These are phyloP conservation scores for Genyomyrus donnyi DNA, from an alignment of 2,113 vertebrate species.

Conservation along the genomic window DNA sequence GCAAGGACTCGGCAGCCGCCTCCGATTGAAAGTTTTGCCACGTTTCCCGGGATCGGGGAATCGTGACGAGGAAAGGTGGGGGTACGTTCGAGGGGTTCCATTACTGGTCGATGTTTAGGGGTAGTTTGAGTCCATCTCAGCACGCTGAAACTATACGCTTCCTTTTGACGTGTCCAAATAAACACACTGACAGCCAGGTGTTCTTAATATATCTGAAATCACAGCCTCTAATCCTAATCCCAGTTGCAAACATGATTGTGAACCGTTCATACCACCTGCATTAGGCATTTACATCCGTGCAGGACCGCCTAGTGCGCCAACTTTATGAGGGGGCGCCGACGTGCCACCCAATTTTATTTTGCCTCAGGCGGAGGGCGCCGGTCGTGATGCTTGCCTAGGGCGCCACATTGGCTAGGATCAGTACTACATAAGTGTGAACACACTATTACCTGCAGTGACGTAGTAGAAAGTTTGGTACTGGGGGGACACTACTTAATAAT, in stretches of 20 bases:
- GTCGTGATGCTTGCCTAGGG: background rate
- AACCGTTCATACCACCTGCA: background rate
- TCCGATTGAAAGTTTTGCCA: background rate
- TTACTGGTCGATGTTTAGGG: background rate
- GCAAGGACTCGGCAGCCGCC: background rate
- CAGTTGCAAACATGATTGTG: background rate
- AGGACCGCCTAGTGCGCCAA: background rate
- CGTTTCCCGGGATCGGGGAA: background rate
- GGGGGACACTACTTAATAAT: background rate
- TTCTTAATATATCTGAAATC: background rate
- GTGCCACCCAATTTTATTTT: background rate
- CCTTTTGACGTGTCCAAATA: background rate
- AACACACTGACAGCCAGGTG: background rate
- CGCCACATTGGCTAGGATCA: background rate
- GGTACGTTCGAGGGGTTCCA: background rate
- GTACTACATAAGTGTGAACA: background rate
- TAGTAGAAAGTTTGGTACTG: background rate
- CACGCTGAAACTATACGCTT: background rate
- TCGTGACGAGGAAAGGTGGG: background rate
- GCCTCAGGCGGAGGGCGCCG: background rate
- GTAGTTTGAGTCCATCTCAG: background rate
- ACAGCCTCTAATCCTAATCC: background rate
- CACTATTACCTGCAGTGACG: background rate
- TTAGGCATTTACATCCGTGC: background rate
- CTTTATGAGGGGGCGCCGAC: too few species aligned